A percentile compares a stretch with the other conserved stretches of the same genome.
Evolutionary conservation across 2,888 invertebrate genomes (phyloP).

Genomic region (Caenorhabditis sp.): DNA sequence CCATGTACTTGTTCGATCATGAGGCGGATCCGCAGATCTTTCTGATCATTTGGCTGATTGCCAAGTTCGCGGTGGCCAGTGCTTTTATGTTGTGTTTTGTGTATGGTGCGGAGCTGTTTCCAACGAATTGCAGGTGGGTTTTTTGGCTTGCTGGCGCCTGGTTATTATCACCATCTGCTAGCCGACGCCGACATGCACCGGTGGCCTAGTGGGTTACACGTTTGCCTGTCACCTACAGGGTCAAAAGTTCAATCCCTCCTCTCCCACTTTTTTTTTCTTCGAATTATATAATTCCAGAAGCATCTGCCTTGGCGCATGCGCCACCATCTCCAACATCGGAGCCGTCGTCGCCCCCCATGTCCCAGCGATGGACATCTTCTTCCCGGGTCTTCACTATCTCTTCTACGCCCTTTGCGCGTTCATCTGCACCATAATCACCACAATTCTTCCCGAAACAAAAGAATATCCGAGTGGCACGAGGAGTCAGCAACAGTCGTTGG

Average conservation of each 20-base stretch:
- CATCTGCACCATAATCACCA: conserved; percentile 61
- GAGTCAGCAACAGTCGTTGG: conserved; percentile 64
- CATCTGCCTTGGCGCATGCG: conserved; percentile 73
- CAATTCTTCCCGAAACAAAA: conserved; percentile 66
- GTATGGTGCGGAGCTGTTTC: conserved; percentile 77
- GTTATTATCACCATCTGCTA: too few species aligned
- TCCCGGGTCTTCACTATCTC: conserved; percentile 56
- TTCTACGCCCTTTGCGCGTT: conserved; percentile 62
- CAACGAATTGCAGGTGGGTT: conserved; percentile 70
- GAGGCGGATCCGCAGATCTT: conserved; percentile 58
- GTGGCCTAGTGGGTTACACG: too few species aligned
- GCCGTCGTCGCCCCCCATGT: conserved; percentile 71
- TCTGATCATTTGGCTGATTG: conserved; percentile 76
- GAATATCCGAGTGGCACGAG: conserved; percentile 30
- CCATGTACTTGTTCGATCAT: conserved; percentile 62
- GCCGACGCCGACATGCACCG: too few species aligned
- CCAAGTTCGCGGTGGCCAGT: conserved; percentile 75
- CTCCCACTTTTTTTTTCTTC: too few species aligned
- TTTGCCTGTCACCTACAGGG: too few species aligned
- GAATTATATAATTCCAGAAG: conserved; percentile 30
- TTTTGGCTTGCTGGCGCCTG: too few species aligned
- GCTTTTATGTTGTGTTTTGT: conserved; percentile 79
- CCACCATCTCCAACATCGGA: conserved; percentile 71
- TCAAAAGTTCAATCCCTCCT: too few species aligned
- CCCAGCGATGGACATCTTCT: conserved; percentile 63